Percentiles rank a stretch among this genome's conserved stretches.
These are phyloP conservation scores for Gnathochromis pfefferi DNA, from an alignment of 2,113 vertebrate species.

Conservation along the genomic window DNA sequence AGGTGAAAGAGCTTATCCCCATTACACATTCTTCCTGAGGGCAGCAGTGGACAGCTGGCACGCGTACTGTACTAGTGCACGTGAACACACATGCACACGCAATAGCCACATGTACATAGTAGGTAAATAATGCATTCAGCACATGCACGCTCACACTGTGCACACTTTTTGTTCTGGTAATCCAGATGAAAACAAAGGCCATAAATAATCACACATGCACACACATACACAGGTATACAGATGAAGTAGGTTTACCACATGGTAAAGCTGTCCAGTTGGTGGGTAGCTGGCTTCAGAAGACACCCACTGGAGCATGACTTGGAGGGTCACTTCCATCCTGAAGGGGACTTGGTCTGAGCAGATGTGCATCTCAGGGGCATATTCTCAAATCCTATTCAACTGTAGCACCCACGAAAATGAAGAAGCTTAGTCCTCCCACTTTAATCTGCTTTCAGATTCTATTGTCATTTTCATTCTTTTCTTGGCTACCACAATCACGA, in stretches of 20 bases:
- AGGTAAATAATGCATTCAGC: background rate
- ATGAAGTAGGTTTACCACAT: background rate
- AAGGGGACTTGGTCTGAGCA: constrained; percentile 35
- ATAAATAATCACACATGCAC: background rate
- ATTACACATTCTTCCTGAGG: constrained; percentile 57
- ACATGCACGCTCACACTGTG: background rate
- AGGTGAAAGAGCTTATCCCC: constrained; percentile 55
- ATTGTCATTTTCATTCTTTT: constrained; percentile 44
- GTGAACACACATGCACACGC: background rate
- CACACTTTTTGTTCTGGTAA: background rate
- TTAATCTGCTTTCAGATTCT: constrained; percentile 57
- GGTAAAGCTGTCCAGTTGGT: constrained; percentile 6
- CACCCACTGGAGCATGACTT: background rate
- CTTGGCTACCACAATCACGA: background rate
- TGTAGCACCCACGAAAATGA: constrained; percentile 40
- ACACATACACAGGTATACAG: background rate
- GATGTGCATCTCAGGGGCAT: constrained; percentile 49
- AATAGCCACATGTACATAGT: background rate
- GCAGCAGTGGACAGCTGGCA: constrained; percentile 56
- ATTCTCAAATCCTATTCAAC: constrained; percentile 61
- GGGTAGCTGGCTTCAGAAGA: background rate
- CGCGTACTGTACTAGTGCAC: background rate
- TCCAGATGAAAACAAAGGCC: background rate
- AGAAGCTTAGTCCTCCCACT: constrained; percentile 64
- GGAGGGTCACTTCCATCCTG: background rate